Evolutionary conservation across 2,888 invertebrate genomes (phyloP).

Genomic region (Spodoptera exigua): DNA sequence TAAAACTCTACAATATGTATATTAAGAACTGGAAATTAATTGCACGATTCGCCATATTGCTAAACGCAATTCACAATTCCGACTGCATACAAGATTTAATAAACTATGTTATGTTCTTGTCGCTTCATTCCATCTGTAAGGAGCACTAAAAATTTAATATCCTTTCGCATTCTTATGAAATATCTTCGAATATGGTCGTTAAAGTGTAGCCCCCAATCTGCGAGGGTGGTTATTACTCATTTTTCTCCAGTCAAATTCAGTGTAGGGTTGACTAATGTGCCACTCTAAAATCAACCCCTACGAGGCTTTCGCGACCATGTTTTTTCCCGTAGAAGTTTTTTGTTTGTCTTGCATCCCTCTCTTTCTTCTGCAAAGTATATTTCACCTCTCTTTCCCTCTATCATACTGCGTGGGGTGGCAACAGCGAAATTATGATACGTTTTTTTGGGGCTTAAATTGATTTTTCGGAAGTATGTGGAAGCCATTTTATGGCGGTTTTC

Average conservation of each 20-base stretch:
- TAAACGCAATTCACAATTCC: conserved; percentile 1
- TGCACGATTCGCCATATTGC: too few relatives aligned
- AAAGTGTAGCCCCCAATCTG: conserved; percentile 64
- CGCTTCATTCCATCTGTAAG: conserved; percentile 35
- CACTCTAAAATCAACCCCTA: conserved; percentile 85
- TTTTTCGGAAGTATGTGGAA: conserved; percentile 84
- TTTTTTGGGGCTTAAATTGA: conserved; percentile 87
- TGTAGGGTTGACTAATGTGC: conserved; percentile 84
- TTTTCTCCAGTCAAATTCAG: conserved; percentile 82
- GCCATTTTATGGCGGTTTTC: conserved; percentile 79
- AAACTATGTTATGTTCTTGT: conserved; percentile 31
- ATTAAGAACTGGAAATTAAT: too few relatives aligned
- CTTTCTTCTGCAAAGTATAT: conserved; percentile 14
- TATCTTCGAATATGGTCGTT: conserved; percentile 80
- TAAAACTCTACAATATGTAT: too few relatives aligned
- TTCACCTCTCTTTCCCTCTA: conserved; percentile 72
- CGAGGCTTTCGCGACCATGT: conserved; percentile 86
- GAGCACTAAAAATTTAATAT: conserved; percentile 70
- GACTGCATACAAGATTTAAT: conserved; percentile 30
- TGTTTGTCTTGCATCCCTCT: conserved; percentile 76
- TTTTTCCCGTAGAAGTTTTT: conserved; percentile 85
- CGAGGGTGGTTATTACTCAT: conserved; percentile 83
- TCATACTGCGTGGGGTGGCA: conserved; percentile 82
- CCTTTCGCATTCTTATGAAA: conserved; percentile 66
- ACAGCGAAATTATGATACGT: conserved; percentile 87